phyloP scores from a whole-genome alignment of 2,888 invertebrate genomes.

The Apoderus coryli region DNA sequence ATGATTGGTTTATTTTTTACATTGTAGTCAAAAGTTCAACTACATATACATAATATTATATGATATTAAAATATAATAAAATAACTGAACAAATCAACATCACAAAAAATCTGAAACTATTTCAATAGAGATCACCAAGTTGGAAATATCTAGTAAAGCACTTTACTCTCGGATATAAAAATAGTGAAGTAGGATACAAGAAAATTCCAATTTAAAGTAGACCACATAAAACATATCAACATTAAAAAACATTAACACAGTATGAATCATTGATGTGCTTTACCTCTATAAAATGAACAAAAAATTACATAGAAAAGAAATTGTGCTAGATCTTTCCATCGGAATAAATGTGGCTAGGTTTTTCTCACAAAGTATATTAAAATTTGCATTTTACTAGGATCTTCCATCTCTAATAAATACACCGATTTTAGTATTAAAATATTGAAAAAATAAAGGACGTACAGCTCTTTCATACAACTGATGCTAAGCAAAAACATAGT shows the following conservation, averaged over 20 bases:
- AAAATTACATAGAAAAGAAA: background rate
- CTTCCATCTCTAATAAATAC: background rate
- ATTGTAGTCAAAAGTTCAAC: background rate
- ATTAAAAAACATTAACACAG: background rate
- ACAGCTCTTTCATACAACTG: constrained; percentile 1
- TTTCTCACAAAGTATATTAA: no score
- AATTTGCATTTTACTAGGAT: constrained; percentile 3
- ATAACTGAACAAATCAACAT: background rate
- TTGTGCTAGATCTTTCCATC: constrained; percentile 1
- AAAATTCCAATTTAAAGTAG: constrained; percentile 2
- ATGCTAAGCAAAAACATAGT: constrained; percentile 2
- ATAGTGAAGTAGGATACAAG: constrained; percentile 2
- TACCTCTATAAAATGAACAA: constrained; percentile 2
- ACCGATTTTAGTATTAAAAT: background rate
- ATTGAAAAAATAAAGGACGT: background rate
- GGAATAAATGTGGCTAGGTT: no score
- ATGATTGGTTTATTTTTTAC: no score
- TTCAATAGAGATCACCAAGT: no score
- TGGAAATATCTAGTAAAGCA: no score
- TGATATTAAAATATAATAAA: background rate
- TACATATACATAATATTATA: background rate
- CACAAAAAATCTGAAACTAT: no score
- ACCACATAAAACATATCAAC: background rate
- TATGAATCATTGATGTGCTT: no score
- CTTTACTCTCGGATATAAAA: constrained; percentile 2